Evolutionary conservation across 1,140 invertebrate genomes (phyloP), one percentile per base, ranked within the genome.

Genomic region (Drosophila azteca): DNA sequence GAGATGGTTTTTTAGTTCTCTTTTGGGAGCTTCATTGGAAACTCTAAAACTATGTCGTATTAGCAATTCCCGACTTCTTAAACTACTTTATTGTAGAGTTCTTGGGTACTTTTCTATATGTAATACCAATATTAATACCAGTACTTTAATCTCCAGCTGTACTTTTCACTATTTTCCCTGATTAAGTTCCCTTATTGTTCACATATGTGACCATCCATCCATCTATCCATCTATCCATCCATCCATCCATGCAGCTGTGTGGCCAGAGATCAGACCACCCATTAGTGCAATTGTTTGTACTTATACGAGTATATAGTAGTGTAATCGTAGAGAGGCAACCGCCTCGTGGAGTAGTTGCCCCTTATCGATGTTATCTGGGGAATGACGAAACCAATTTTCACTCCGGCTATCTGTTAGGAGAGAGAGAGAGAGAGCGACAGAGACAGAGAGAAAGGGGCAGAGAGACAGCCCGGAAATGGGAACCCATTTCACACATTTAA

Each of bases 401-500:
- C 51, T 35, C 22, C 39, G 6, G 39, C 59, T 69, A 69, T 69
- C 66, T 26, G 31, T n/a, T 29, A 9, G 11, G 9, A 41, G 29
- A 68, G 59, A 29, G 35, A 9, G 31, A 9, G 9, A 11, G 29
- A 24, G 13, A 62, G 72, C n/a, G n/a, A n/a, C n/a, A n/a, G n/a
- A 1, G 17, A 20, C 17, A 54, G 29, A 7, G 29, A 31, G 24
- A 26, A 26, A 26, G 24, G 24, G 24, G 26, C 26, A 59, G 50
- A 67, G 35, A 13, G 11, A 39, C 11, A 52, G 44, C 57, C 80
- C 80, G 80, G 77, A 80, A 80, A 63, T 69, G 68, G 26, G 55
- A 54, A 45, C 13, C 63, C 52, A 74, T 64, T 78, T 81, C 53
- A 66, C 71, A 65, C 52, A 74, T 66, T 52, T 20, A 50, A 52